Percentiles rank a stretch among this genome's conserved stretches.
Conservation (phyloP, 2,888 invertebrate genomes). For the Glaucopsyche alexis region DNA sequence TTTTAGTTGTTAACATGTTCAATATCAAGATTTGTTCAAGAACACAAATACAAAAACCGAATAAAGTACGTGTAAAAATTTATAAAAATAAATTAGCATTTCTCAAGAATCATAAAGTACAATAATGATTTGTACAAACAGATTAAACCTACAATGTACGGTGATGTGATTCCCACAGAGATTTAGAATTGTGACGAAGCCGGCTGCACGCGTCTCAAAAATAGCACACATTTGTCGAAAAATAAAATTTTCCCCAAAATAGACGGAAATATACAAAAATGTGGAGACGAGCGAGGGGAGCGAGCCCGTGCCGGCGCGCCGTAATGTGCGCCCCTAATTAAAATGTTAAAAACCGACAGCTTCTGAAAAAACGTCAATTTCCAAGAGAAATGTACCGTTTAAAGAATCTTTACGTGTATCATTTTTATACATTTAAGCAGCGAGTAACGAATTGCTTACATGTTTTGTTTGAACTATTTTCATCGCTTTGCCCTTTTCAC, state of each 20-base stretch:
- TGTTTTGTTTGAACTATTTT: slow-evolving; percentile 31
- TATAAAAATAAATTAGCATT: slow-evolving; percentile 29
- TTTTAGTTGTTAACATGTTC: slow-evolving; percentile 40
- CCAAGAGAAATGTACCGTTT: slow-evolving; percentile 78
- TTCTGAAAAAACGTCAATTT: slow-evolving; percentile 78
- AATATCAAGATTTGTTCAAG: no score
- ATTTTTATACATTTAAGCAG: slow-evolving; percentile 65
- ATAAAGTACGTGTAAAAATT: slow-evolving; percentile 4
- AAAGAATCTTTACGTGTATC: slow-evolving; percentile 73
- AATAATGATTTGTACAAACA: slow-evolving; percentile 45
- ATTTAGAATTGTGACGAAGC: slow-evolving; percentile 70
- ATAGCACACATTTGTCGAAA: slow-evolving; percentile 78
- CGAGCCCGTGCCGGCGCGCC: slow-evolving; percentile 65
- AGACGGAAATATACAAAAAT: slow-evolving; percentile 80
- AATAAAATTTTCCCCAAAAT: slow-evolving; percentile 78
- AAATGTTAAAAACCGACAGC: slow-evolving; percentile 79
- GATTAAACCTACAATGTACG: slow-evolving; percentile 45
- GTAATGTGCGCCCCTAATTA: slow-evolving; percentile 80
- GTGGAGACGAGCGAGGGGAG: slow-evolving; percentile 73
- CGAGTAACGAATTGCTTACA: slow-evolving; percentile 51
- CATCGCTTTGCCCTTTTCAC: not conserved
- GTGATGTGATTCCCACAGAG: slow-evolving; percentile 75
- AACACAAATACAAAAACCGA: not conserved
- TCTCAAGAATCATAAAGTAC: slow-evolving; percentile 40
- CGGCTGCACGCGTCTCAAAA: slow-evolving; percentile 77